Base-by-base conservation (phyloP, 2,113 vertebrate genomes). In the Siniperca knerii region DNA sequence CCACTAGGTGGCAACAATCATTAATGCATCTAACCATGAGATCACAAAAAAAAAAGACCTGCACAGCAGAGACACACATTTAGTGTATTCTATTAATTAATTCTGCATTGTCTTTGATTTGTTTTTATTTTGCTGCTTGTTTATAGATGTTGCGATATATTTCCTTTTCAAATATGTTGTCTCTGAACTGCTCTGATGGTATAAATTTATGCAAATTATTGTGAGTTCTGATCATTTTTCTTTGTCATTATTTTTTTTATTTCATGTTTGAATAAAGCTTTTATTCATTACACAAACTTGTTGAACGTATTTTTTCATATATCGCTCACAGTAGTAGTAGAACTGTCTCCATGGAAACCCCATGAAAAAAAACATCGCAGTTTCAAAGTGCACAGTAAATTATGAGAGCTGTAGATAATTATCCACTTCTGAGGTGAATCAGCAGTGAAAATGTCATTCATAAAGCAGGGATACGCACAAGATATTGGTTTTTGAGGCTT, bases 181-280 rank as follows among this genome's bases (percentile, higher is more conserved):
- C 83, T 94, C 74, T 92, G 79, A 94, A 84, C 87, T 93, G 90
- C 90, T 93, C 82, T 90, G 79, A 90, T 92, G 79, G 86, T 92
- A 90, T 91, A 92, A 95, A 95, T 95, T 95, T 95, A 95, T 96
- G 93, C 91, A 95, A 93, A 85, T 90, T 72, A 72, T 91, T 87
- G 94, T 92, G 75, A 88, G 79, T 83, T 92, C 85, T 89, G 80
- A 86, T 93, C 55, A 64, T 87, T 86, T 90, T 90, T 82, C 61
- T 89, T 88, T 67, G 80, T 89, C 86, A 87, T 78, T 62, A 37
- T 77, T 79, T 81, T 77, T 86, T 88, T 86, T 86, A 72, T 90
- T 92, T 93, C 37, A 87, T 91, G 86, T 93, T 95, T 85, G 60
- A 95, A 93, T 95, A 95, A 92, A 95, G 81, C 83, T 92, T 92